phyloP scores from a whole-genome alignment of 2,797 vertebrate species.

The Danio albolineatus region DNA sequence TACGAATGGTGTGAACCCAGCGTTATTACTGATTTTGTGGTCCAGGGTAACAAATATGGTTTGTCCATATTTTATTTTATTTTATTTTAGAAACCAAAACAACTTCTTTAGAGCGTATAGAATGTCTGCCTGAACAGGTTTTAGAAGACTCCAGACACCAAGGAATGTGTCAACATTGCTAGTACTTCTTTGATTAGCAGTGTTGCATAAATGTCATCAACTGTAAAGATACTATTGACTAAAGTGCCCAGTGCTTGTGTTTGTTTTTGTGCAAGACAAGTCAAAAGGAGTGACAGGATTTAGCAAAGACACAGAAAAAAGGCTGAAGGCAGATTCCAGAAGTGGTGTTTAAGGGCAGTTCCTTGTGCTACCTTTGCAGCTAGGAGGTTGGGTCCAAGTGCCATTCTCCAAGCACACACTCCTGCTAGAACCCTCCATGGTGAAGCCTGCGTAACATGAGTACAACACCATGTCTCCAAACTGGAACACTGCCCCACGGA shows the following conservation, averaged over 20 bases:
- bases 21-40: too few species aligned
- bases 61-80: too few species aligned
- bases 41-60: too few species aligned
- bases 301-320: slow-evolving; percentile 28
- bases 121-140: background rate
- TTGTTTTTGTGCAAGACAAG: slow-evolving; percentile 2
- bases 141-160: background rate
- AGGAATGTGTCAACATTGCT: background rate
- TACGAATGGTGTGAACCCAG: too few species aligned
- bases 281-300: slow-evolving; percentile 11
- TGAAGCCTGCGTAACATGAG: slow-evolving; percentile 93
- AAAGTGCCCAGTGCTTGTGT: slow-evolving; percentile 13
- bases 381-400: slow-evolving; percentile 91
- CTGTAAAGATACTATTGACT: background rate
- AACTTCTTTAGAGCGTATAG: too few species aligned
- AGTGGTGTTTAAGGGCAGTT: slow-evolving; percentile 32
- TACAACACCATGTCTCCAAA: slow-evolving; percentile 93
- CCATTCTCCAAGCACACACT: slow-evolving; percentile 94
- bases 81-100: too few species aligned
- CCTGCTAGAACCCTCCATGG: slow-evolving; percentile 88
- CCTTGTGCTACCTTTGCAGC: slow-evolving; percentile 89
- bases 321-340: slow-evolving; percentile 31
- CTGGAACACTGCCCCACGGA: slow-evolving; percentile 89
- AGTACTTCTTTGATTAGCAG: slow-evolving; percentile 16
- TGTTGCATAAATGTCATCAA: slow-evolving; percentile 14